A percentile compares a stretch with the other conserved stretches of the same genome.
Evolutionary conservation across 2,113 vertebrate species (phyloP).

Genomic region (Grammomys dolichurus): DNA sequence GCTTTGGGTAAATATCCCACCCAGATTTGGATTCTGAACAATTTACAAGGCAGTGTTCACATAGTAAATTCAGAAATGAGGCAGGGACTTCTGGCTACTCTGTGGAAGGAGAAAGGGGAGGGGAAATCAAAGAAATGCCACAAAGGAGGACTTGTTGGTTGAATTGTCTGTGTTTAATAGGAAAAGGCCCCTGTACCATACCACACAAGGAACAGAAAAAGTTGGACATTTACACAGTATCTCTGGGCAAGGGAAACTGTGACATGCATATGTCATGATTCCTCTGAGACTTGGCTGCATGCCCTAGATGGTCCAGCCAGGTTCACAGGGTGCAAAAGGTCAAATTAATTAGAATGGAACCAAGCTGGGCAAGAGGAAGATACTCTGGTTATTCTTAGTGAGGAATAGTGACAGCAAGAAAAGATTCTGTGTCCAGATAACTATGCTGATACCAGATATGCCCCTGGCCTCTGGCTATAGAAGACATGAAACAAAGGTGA

Average conservation of each 20-base stretch:
- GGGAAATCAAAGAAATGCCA: conserved; percentile 12
- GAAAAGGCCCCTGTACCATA: background rate
- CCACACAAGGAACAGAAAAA: background rate
- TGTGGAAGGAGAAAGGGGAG: background rate
- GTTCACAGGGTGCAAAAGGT: background rate
- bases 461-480: background rate
- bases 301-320: background rate
- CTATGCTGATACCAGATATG: background rate
- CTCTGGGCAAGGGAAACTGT: conserved; percentile 1
- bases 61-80: conserved; percentile 7
- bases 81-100: background rate
- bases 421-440: background rate
- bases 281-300: background rate
- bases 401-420: background rate
- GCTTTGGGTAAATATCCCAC: conserved; percentile 84
- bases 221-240: background rate
- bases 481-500: background rate
- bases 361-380: background rate
- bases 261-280: background rate
- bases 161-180: background rate
- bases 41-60: conserved; percentile 75
- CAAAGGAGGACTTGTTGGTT: background rate
- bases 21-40: conserved; percentile 83
- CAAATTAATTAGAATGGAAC: background rate
- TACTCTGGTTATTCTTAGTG: background rate